These are phyloP conservation scores for Dendrocopos noguchii DNA, from an alignment of 2,113 vertebrate species.

Conservation along the genomic window DNA sequence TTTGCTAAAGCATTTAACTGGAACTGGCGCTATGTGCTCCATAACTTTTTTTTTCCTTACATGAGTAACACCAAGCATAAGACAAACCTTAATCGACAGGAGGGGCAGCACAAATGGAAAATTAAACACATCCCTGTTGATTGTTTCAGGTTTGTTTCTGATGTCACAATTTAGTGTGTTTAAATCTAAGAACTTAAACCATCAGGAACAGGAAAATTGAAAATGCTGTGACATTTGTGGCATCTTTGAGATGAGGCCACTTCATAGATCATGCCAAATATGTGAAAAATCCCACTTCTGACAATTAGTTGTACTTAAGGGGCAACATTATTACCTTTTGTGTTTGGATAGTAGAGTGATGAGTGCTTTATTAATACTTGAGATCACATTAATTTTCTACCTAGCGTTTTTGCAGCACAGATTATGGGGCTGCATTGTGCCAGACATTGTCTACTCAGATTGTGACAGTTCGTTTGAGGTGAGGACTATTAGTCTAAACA, in stretches of 20 bases:
- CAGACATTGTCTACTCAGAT: background rate
- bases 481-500: background rate
- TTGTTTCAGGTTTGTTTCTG: background rate
- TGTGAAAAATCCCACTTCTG: background rate
- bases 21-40: background rate
- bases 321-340: background rate
- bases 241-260: background rate
- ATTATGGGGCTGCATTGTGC: background rate
- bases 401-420: background rate
- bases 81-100: conserved; percentile 48
- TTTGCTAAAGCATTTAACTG: conserved; percentile 49
- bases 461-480: background rate
- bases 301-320: background rate
- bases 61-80: conserved; percentile 24
- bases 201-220: background rate
- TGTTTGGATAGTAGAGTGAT: background rate
- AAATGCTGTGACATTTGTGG: background rate
- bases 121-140: conserved; percentile 9
- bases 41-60: background rate
- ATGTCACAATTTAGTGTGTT: background rate
- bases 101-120: conserved; percentile 65
- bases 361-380: background rate
- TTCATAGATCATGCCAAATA: background rate
- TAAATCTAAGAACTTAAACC: background rate
- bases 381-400: background rate